Conservation (phyloP, 1,140 invertebrate species). For the Copidosoma floridanum region DNA sequence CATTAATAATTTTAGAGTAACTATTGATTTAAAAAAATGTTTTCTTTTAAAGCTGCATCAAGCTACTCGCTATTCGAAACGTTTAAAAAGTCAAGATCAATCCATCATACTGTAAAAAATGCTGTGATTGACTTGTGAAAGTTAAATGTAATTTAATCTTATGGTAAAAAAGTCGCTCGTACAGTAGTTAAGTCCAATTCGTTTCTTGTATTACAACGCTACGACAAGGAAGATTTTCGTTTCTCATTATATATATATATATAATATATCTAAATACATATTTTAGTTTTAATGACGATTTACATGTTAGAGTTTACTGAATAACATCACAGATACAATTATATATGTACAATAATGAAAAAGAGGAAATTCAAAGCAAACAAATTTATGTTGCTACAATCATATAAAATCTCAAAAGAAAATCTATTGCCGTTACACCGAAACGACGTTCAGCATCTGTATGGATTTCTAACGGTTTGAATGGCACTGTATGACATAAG, state of each 20-base stretch:
- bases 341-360: constrained; percentile 23
- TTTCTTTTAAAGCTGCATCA: constrained; percentile 3
- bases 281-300: constrained; percentile 28
- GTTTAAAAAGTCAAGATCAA: too few relatives aligned
- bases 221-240: constrained; percentile 17
- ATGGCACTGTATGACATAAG: neutral
- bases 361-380: constrained; percentile 13
- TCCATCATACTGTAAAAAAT: too few relatives aligned
- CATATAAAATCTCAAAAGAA: too few relatives aligned
- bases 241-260: constrained; percentile 9
- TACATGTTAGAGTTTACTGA: constrained; percentile 53
- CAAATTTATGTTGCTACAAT: too few relatives aligned
- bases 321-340: constrained; percentile 55
- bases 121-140: too few relatives aligned
- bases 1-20: constrained; percentile 17
- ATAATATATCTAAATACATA: constrained; percentile 22
- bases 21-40: neutral
- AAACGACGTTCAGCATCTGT: too few relatives aligned
- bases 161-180: constrained; percentile 11
- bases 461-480: neutral
- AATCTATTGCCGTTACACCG: too few relatives aligned
- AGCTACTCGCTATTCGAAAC: neutral
- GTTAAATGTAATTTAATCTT: constrained; percentile 6
- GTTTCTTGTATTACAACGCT: constrained; percentile 12
- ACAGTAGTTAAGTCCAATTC: constrained; percentile 7